Evolutionary conservation across 2,888 invertebrate genomes (phyloP).

Genomic region (Phyto melanocephala): DNA sequence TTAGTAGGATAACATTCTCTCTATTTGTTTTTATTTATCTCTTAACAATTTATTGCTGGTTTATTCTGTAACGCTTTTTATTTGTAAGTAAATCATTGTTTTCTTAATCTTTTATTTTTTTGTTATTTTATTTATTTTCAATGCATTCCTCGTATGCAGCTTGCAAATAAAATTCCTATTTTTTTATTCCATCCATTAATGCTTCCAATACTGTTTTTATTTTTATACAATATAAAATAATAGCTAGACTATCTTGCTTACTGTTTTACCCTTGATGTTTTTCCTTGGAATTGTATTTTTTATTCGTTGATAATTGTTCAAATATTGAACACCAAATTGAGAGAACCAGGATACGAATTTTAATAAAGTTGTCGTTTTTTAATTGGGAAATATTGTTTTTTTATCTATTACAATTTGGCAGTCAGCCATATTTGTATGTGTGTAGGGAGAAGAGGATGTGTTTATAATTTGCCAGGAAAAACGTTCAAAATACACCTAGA

Average conservation of each 20-base stretch:
- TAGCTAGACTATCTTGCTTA: not conserved
- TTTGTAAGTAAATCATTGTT: slow-evolving; percentile 28
- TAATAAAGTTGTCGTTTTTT: too few relatives aligned
- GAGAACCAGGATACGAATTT: not conserved
- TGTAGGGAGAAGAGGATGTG: too few relatives aligned
- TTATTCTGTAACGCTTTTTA: not conserved
- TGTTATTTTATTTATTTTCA: slow-evolving; percentile 33
- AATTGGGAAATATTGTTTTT: too few relatives aligned
- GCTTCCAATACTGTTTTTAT: not conserved
- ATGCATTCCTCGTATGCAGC: not conserved
- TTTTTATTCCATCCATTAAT: not conserved
- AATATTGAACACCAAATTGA: not conserved
- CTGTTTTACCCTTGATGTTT: not conserved
- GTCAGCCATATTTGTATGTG: too few relatives aligned
- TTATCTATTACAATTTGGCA: too few relatives aligned
- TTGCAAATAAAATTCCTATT: not conserved
- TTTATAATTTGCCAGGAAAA: too few relatives aligned
- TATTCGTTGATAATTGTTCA: not conserved
- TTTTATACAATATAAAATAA: not conserved
- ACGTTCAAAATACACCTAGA: too few relatives aligned
- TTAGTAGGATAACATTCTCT: too few relatives aligned
- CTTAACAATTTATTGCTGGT: slow-evolving; percentile 7
- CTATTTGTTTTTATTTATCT: not conserved
- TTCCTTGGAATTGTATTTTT: not conserved
- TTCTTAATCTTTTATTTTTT: slow-evolving; percentile 11